Evolutionary conservation across 2,888 invertebrate genomes (phyloP), one percentile per base, ranked within the genome.

Genomic region (Disparrhopalites patrizii): DNA sequence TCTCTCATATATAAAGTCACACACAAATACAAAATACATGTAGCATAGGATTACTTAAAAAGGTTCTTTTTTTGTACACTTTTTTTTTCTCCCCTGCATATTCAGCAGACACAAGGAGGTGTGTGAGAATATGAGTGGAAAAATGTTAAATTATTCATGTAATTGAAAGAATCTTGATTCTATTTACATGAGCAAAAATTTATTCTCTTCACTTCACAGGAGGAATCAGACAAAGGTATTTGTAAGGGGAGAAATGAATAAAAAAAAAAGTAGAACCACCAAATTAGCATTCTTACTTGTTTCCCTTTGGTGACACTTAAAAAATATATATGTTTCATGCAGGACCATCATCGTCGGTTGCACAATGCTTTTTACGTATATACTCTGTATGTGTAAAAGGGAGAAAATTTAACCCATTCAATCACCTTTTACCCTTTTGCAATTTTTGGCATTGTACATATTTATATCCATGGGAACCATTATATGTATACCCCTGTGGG

Each of bases 221-320:
- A 47, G 18, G 47, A 47, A 20, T 47, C 47, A 47, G n/a, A 47
- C 47, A 23, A 18, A 15, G 23, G 23, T 23, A n/a, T n/a, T n/a
- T n/a, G n/a, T n/a, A n/a, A n/a, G n/a, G n/a, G n/a, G n/a, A n/a
- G n/a, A n/a, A n/a, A n/a, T n/a, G n/a, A n/a, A n/a, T n/a, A n/a
- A n/a, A n/a, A n/a, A n/a, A n/a, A n/a, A 10, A 47, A 47, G 47
- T 47, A 47, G 47, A 10, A 18, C 47, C 18, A 47, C 47, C 20
- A 23, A 47, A 47, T 47, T 47, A 47, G 47, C 47, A 47, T 47
- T 47, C 47, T 47, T 47, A 3, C 47, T 31, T 54, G 54, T 31
- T 54, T 52, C 52, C 52, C 30, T n/a, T 52, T 52, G 18, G 28
- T 28, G 52, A 28, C 52, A 23, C 23, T 47, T n/a, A 27, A 31